Evolutionary conservation across 1,140 invertebrate genomes (phyloP), one percentile per base, ranked within the genome.

Genomic region (Ridgeia piscesae): DNA sequence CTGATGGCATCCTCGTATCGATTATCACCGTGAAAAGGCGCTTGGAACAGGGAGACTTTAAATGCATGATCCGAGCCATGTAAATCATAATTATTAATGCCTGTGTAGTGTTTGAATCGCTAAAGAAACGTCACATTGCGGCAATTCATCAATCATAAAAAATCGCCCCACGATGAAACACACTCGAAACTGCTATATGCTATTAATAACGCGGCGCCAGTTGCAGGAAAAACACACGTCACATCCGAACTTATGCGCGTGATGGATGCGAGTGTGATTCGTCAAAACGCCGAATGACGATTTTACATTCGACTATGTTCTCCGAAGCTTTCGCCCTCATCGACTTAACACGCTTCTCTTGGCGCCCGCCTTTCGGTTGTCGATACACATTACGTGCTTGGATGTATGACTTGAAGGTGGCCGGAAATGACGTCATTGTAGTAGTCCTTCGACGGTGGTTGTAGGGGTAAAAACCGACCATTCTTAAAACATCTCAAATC

Each of bases 21-120:
- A 77, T 77, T 77, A 31, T 77, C 4, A 21, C 58, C 14, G 58
- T 77, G 58, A 77, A 77, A 77, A 77, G 58, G 58, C 58, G 27
- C 17, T 77, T 77, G 58, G 58, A 77, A 77, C 58, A 77, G 58
- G 2, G 58, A 9, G 58, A 77, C 58, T 77, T 77, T 77, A 77
- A 77, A 77, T 77, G 58, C 58, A 77, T 77, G 58, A 77, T 77
- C 58, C 58, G 58, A 77, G 58, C 58, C 58, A 77, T 77, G 58
- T 77, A 77, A 77, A 77, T 77, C 58, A 77, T 77, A 77, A 77
- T 77, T 77, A 77, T 77, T 77, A 77, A 77, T 77, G 58, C 58
- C 58, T 17, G 17, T 31, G 58, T 31, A 77, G 2, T 77, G 58
- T 77, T 77, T 77, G 27, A 27, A 77, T 77, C 58, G 58, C 11